Evolutionary conservation across 2,797 vertebrate genomes (phyloP).

Genomic region (Synanceia verrucosa): DNA sequence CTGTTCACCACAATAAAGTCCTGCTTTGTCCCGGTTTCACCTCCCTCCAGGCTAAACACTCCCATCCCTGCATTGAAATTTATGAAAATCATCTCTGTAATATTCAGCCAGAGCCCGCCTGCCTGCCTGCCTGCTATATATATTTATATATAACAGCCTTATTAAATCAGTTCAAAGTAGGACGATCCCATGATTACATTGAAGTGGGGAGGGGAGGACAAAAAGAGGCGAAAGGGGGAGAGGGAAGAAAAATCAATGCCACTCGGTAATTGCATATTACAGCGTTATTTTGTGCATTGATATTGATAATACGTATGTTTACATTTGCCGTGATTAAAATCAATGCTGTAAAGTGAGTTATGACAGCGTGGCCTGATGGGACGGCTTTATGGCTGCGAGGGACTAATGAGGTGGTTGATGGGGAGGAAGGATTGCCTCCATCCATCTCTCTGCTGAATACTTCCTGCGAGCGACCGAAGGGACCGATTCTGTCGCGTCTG

Average conservation of each 20-base stretch:
- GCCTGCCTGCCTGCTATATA: constrained; percentile 77
- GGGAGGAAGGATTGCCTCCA: constrained; percentile 78
- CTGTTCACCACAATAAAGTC: constrained; percentile 58
- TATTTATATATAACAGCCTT: constrained; percentile 87
- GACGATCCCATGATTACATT: constrained; percentile 85
- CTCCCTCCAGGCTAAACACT: constrained; percentile 71
- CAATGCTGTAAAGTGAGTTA: constrained; percentile 88
- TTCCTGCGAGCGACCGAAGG: constrained; percentile 58
- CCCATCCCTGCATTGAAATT: constrained; percentile 85
- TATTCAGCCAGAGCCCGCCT: constrained; percentile 84
- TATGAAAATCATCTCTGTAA: constrained; percentile 91
- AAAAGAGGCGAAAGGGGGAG: constrained; percentile 24
- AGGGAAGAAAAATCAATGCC: constrained; percentile 89
- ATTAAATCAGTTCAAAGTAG: constrained; percentile 91
- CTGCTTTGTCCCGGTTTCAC: constrained; percentile 68
- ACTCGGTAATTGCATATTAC: constrained; percentile 96
- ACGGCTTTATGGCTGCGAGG: constrained; percentile 81
- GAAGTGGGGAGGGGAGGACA: constrained; percentile 52
- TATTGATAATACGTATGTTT: constrained; percentile 97
- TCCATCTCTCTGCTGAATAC: constrained; percentile 77
- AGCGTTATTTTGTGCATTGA: constrained; percentile 91
- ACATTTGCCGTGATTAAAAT: constrained; percentile 93
- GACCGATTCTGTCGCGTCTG: constrained; percentile 13
- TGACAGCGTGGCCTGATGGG: constrained; percentile 82
- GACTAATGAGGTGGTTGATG: constrained; percentile 86